Conservation (phyloP, 2,797 vertebrate species). For the Siniperca undulata region DNA sequence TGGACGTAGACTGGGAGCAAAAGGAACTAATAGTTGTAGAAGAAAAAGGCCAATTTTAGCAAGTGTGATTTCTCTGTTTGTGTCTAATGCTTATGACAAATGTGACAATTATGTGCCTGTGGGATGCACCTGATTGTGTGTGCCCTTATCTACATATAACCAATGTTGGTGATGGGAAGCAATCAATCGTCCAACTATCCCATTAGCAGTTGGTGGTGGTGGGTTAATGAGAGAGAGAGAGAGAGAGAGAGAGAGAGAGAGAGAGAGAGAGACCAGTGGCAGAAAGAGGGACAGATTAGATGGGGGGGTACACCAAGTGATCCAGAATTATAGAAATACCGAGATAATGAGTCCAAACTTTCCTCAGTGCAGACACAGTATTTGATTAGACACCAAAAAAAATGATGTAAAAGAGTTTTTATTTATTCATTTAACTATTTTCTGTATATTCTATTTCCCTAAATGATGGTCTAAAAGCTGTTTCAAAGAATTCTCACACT, state of each 20-base stretch:
- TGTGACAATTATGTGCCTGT: constrained; percentile 25
- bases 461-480: neutral
- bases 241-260: neutral
- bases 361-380: neutral
- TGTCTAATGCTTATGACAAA: constrained; percentile 33
- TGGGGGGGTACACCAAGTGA: constrained; percentile 50
- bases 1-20: neutral
- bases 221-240: constrained; percentile 59
- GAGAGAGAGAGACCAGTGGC: constrained; percentile 44
- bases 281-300: constrained; percentile 64
- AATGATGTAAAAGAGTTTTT: neutral
- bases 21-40: neutral
- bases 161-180: constrained; percentile 64
- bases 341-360: neutral
- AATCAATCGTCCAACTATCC: constrained; percentile 73
- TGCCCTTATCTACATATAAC: constrained; percentile 69
- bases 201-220: constrained; percentile 57
- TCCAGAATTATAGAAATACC: neutral
- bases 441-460: neutral
- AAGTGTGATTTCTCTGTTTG: constrained; percentile 4
- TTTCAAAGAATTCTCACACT: constrained; percentile 21
- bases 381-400: neutral
- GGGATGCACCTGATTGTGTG: constrained; percentile 52
- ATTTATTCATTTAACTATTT: constrained; percentile 23
- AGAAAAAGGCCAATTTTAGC: constrained; percentile 8